Evolutionary conservation across 2,797 vertebrate genomes (phyloP).

Genomic region (Centroberyx gerrardi): DNA sequence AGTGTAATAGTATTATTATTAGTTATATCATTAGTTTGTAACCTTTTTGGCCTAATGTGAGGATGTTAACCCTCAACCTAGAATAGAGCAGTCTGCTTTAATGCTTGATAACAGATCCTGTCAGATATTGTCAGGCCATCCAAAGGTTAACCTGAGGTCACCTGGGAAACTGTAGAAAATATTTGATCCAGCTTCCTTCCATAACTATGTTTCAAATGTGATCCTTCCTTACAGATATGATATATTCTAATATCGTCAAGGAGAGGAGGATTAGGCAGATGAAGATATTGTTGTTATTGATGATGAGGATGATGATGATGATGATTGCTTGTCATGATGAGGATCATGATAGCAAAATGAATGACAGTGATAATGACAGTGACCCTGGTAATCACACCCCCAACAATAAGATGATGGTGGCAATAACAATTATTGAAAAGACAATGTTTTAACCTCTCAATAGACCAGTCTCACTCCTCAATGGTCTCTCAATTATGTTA

Average conservation of each 20-base stretch:
- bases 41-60: conserved; percentile 54
- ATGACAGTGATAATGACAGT: neutral
- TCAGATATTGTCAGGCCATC: conserved; percentile 34
- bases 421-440: conserved; percentile 4
- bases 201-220: neutral
- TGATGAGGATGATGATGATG: conserved; percentile 13
- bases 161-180: neutral
- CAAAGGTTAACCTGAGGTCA: conserved; percentile 26
- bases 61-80: conserved; percentile 12
- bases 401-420: neutral
- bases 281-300: neutral
- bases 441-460: neutral
- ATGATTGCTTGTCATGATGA: neutral
- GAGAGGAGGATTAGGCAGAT: neutral
- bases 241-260: neutral
- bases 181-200: neutral
- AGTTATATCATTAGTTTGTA: conserved; percentile 58
- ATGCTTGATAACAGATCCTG: conserved; percentile 28
- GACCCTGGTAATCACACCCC: too few species aligned
- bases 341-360: neutral
- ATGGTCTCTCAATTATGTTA: neutral
- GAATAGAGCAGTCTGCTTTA: conserved; percentile 37
- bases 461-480: neutral
- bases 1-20: conserved; percentile 53
- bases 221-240: neutral